Conservation (phyloP, 2,888 invertebrate species). For the Andrena praecox region DNA sequence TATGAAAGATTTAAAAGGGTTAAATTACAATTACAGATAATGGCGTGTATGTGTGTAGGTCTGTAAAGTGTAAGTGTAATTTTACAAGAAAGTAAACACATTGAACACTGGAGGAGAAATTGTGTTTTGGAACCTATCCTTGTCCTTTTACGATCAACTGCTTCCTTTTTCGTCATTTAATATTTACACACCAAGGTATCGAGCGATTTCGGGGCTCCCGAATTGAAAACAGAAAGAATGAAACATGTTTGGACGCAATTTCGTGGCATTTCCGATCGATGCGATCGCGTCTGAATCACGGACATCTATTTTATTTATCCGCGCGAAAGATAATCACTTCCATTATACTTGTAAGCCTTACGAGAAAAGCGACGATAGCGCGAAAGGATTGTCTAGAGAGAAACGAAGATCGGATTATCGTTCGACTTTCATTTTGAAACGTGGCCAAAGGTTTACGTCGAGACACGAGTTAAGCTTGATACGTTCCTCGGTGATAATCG, state of each 20-base stretch:
- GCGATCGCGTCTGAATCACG: slow-evolving; percentile 33
- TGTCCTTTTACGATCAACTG: slow-evolving; percentile 31
- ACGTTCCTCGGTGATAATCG: background rate
- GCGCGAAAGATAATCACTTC: slow-evolving; percentile 2
- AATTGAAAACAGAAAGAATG: slow-evolving; percentile 29
- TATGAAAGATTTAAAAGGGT: slow-evolving; percentile 50
- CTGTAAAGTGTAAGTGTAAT: slow-evolving; percentile 31
- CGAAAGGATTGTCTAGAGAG: slow-evolving; percentile 60
- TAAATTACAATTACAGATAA: slow-evolving; percentile 42
- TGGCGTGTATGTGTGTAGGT: background rate
- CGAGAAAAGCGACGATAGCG: slow-evolving; percentile 52
- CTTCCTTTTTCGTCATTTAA: slow-evolving; percentile 9
- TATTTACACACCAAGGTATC: slow-evolving; percentile 59
- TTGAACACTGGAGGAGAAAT: slow-evolving; percentile 59
- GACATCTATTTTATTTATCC: slow-evolving; percentile 11
- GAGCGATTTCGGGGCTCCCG: slow-evolving; percentile 33
- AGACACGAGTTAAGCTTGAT: slow-evolving; percentile 23
- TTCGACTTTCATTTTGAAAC: slow-evolving; percentile 40
- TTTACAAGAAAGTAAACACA: slow-evolving; percentile 28
- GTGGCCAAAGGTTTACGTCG: slow-evolving; percentile 14
- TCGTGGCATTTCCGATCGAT: slow-evolving; percentile 50
- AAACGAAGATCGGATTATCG: slow-evolving; percentile 53
- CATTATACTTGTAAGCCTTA: slow-evolving; percentile 42
- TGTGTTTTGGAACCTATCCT: slow-evolving; percentile 41
- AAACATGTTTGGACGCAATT: slow-evolving; percentile 66